Percentiles rank a stretch among this genome's conserved stretches.
These are phyloP conservation scores for Physella acuta DNA, from an alignment of 1,140 invertebrate genomes.

Conservation along the genomic window DNA sequence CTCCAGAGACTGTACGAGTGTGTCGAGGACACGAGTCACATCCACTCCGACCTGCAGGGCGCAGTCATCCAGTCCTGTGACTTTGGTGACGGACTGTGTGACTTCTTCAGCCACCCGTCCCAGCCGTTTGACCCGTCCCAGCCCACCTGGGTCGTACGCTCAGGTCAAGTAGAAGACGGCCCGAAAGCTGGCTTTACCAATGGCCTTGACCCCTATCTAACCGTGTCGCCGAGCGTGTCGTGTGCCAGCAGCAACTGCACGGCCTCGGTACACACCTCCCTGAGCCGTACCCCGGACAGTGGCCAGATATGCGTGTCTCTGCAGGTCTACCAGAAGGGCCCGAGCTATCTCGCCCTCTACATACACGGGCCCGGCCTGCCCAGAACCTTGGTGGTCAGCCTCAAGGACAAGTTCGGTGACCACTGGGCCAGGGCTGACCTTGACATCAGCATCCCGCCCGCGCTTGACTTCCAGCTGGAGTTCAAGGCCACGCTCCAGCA, in stretches of 20 bases:
- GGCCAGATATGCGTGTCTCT: neutral
- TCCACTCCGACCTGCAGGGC: neutral
- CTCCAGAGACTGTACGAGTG: conserved; percentile 13
- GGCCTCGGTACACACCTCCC: neutral
- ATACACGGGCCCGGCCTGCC: neutral
- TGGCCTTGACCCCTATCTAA: neutral
- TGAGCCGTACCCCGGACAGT: neutral
- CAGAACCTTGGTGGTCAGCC: neutral
- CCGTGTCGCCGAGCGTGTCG: neutral
- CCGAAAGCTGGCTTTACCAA: neutral
- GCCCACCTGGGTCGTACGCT: neutral
- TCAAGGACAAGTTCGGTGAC: neutral
- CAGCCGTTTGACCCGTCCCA: neutral
- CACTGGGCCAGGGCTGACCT: neutral
- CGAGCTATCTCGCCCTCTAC: neutral
- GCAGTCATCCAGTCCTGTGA: neutral
- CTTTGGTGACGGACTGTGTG: neutral
- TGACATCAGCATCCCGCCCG: neutral
- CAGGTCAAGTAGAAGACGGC: neutral
- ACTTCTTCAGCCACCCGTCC: neutral
- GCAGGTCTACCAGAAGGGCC: neutral
- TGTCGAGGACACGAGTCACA: neutral
- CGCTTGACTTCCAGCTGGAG: neutral
- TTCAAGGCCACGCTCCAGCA: neutral
- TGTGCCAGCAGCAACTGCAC: neutral